Base-by-base conservation (phyloP, 2,888 invertebrate species). In the Melanargia galathea region DNA sequence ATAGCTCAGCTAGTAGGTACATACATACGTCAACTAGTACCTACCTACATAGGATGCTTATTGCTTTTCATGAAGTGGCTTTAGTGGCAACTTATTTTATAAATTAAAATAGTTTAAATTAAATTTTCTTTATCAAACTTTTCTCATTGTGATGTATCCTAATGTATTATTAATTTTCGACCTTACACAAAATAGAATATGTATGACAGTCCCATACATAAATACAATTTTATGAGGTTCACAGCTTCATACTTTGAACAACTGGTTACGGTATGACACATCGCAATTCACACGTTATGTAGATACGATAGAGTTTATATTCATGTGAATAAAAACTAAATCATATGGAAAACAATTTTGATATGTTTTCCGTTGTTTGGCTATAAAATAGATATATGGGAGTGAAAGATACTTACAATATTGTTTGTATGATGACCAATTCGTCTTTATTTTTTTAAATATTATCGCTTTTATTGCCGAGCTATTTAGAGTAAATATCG, bases 311-410 rank as follows among this genome's bases (percentile, higher is more conserved):
- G 10, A 22, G 26, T 24, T 59, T 2, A 51, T n/a, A 49, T 35
- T 49, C 5, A 2, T 18, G 2, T 26, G 4, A 10, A n/a, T 16
- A 18, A 5, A 26, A 51, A 59, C 11, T 8, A 40, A 59, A 59
- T 51, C 35, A 48, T 51, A 60, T 38, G 49, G 55, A 55, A 54
- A 62, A 51, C 58, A 64, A 43, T 58, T 59, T 59, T 59, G 24
- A 58, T 57, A 33, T 57, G 61, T 61, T 51, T 49, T 64, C 38
- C 52, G 57, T 26, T 54, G 46, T 64, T 58, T 62, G 62, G 54
- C 64, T 38, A 64, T 64, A 64, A 62, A 64, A 64, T 58, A 64
- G 64, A 64, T 58, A 64, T 62, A 62, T 64, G 64, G 52, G 40
- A 8, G 46, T 57, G 38, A 52, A 48, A 49, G 55, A 56, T 49